Base-by-base conservation (phyloP, 2,888 invertebrate species). In the Parnassius apollo region DNA sequence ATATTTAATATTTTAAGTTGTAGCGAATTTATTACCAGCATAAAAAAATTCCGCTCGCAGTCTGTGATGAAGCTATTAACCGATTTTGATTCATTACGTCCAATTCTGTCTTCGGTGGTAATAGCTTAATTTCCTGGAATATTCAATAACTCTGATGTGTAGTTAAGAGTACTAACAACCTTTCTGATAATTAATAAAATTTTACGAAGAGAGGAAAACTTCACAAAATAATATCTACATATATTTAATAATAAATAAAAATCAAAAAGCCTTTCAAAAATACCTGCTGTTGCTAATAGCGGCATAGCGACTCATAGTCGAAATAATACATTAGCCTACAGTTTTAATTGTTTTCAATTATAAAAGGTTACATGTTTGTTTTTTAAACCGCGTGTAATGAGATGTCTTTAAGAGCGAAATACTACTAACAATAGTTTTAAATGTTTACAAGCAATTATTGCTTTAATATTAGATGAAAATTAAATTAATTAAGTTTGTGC, bases 11-110 rank as follows among this genome's bases (percentile, higher is more conserved):
- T 35, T 35, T 35, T 22, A 51, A 11, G 50, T n/a, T n/a, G 51
- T 18, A 25, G 25, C 18, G 25, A 11, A 52, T 52, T 52, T 35
- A 52, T 42, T 52, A 25, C 42, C n/a, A 52, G n/a, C 52, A 42
- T 52, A 52, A 52, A 52, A 52, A 52, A 35, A n/a, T 35, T 52
- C n/a, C 42, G 52, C 42, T 52, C n/a, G 12, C 42, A 35, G 42
- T n/a, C 8, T 35, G 11, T 42, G 52, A 52, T 52, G n/a, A 52
- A 42, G 52, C 25, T 4, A 42, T 52, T 52, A 52, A 52, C 52
- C 42, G 35, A 52, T 42, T 52, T 52, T 25, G 52, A 42, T 52
- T 52, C 42, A 52, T 52, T 52, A 52, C 9, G n/a, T 2, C 52
- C n/a, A 52, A 35, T 52, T 42, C 2, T 9, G 22, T 35, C 52